phyloP scores from a whole-genome alignment of 2,888 invertebrate species.

The Strigamia maritima region DNA sequence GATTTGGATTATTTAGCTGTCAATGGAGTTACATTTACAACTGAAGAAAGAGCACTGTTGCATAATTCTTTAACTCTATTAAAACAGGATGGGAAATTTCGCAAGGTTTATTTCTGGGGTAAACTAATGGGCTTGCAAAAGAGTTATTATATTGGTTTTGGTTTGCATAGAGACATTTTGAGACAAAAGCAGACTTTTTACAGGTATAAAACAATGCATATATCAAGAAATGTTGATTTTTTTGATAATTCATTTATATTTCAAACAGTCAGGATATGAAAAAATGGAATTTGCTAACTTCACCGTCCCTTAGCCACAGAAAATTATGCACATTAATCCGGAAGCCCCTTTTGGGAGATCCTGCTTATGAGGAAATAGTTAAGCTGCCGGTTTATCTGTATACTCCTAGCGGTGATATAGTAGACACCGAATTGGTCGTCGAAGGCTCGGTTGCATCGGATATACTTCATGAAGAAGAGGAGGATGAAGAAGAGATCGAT shows the following conservation, averaged over 20 bases:
- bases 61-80: slow-evolving; percentile 74
- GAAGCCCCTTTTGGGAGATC: slow-evolving; percentile 31
- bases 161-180: slow-evolving; percentile 70
- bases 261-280: slow-evolving; percentile 15
- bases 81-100: slow-evolving; percentile 80
- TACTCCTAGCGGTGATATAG: neutral
- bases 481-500: neutral
- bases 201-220: slow-evolving; percentile 52
- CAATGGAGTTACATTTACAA: slow-evolving; percentile 67
- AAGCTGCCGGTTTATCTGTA: neutral
- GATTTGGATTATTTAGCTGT: slow-evolving; percentile 59
- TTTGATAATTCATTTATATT: too few relatives aligned
- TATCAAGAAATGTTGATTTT: too few relatives aligned
- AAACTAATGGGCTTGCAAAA: slow-evolving; percentile 69
- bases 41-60: slow-evolving; percentile 65
- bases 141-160: slow-evolving; percentile 81
- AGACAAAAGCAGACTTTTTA: slow-evolving; percentile 72
- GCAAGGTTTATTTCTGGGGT: slow-evolving; percentile 80
- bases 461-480: neutral
- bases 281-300: slow-evolving; percentile 34
- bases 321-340: neutral
- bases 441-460: neutral
- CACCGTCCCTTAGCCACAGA: neutral
- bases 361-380: slow-evolving; percentile 9
- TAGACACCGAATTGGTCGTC: neutral